A percentile compares a stretch with the other conserved stretches of the same genome.
Conservation (phyloP, 2,888 invertebrate species). For the Drosophila meridionalis region DNA sequence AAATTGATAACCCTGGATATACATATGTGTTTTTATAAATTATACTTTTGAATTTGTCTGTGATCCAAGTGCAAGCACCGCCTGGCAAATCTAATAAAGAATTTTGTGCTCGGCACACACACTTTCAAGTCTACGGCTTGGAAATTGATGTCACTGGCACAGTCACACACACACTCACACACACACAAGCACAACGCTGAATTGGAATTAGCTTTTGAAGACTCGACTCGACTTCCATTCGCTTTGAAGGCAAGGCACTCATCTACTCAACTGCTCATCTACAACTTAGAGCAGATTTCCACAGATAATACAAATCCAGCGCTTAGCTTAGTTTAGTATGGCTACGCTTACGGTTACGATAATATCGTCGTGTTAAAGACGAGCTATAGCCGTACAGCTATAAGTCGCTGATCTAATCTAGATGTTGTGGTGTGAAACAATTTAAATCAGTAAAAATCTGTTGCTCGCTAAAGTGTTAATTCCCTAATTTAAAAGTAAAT, state of each 20-base stretch:
- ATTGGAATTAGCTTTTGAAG: constrained; percentile 51
- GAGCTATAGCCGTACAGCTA: neutral
- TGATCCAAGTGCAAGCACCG: constrained; percentile 54
- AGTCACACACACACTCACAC: constrained; percentile 38
- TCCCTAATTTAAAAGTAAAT: constrained; percentile 13
- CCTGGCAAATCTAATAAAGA: constrained; percentile 59
- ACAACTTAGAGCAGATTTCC: constrained; percentile 44
- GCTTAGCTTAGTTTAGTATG: constrained; percentile 75
- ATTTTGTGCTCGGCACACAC: constrained; percentile 34
- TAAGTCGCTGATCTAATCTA: constrained; percentile 5
- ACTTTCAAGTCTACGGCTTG: constrained; percentile 7
- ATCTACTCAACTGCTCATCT: constrained; percentile 19
- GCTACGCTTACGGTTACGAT: constrained; percentile 51
- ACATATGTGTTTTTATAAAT: constrained; percentile 30
- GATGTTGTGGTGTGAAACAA: constrained; percentile 12
- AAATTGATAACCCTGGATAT: constrained; percentile 51
- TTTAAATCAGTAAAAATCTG: constrained; percentile 4
- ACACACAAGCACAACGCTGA: constrained; percentile 37
- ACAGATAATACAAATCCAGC: constrained; percentile 32
- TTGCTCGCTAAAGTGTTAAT: constrained; percentile 19
- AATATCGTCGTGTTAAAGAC: constrained; percentile 27
- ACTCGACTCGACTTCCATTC: constrained; percentile 33
- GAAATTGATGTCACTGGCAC: constrained; percentile 76
- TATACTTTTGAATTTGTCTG: constrained; percentile 50
- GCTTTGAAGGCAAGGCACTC: constrained; percentile 13